Conservation (phyloP, 2,113 vertebrate genomes). For the Monarcha castaneiventris region DNA sequence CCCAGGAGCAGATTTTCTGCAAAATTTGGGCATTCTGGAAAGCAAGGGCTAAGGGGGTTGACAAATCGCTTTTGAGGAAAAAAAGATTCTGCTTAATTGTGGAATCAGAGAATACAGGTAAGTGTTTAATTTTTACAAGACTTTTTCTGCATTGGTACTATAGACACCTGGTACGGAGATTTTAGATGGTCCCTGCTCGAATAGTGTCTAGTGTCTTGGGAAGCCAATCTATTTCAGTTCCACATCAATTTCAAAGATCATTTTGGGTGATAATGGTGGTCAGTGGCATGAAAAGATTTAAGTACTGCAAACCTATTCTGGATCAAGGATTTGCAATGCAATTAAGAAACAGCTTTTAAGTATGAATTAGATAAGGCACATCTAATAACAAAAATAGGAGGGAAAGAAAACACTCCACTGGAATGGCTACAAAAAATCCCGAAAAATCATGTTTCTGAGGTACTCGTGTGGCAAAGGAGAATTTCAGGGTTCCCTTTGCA, state of each 20-base stretch:
- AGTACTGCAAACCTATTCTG: not conserved
- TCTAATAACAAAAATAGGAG: not conserved
- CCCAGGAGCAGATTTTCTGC: not conserved
- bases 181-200: not conserved
- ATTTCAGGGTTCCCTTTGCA: not conserved
- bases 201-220: not conserved
- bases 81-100: not conserved
- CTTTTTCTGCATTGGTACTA: not conserved
- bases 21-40: not conserved
- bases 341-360: not conserved
- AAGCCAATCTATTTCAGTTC: not conserved
- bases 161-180: not conserved
- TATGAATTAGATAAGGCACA: not conserved
- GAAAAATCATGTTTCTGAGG: not conserved
- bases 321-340: not conserved
- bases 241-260: not conserved
- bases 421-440: not conserved
- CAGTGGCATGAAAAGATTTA: not conserved
- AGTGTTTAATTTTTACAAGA: constrained; percentile 12
- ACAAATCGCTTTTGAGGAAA: not conserved
- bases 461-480: not conserved
- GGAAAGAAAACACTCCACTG: not conserved
- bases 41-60: not conserved
- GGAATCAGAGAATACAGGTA: not conserved
- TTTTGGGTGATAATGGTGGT: not conserved